Evolutionary conservation across 2,113 vertebrate genomes (phyloP), one percentile per base, ranked within the genome.

Genomic region (Spizaetus ornatus): DNA sequence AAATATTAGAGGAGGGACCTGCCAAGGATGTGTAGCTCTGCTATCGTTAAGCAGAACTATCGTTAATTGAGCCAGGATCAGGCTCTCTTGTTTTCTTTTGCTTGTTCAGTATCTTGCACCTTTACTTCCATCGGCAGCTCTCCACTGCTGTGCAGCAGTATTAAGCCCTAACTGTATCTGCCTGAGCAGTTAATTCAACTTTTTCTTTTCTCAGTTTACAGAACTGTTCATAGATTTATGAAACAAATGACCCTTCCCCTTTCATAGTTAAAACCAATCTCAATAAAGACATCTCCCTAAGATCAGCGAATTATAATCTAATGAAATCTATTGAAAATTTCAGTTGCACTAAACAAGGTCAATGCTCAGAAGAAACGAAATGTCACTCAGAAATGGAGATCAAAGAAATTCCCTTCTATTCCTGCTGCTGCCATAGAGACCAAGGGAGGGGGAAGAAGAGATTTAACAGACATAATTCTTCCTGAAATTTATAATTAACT

Each of bases 401-500:
- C 95, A 98, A 98, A 98, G 97, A 86, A 98, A 98, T 96, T 96
- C 87, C 88, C 65, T 97, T 97, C 95, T 96, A 84, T 95, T 96
- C 63, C 96, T 92, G 89, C 79, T 97, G 97, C 97, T 98, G 95
- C 97, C 97, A 97, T 97, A 98, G 98, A 98, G 97, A 98, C 97
- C 97, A 96, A 95, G 71, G 59, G 88, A 93, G 93, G 92, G 74
- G 66, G 84, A 91, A 86, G 90, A 80, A 96, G 84, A 97, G 84
- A 97, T 97, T 98, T 97, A 98, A 91, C 87, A 88, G 91, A 97
- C 94, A 98, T 98, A 98, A 98, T 98, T 98, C 97, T 97, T 98
- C 91, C 97, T 94, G 94, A 98, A 98, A 98, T 98, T 98, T 98
- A 98, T 98, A 98, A 98, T 98, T 98, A 98, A 98, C 98, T 98